These are phyloP conservation scores for Falco cherrug DNA, from an alignment of 2,797 vertebrate genomes.

Conservation along the genomic window DNA sequence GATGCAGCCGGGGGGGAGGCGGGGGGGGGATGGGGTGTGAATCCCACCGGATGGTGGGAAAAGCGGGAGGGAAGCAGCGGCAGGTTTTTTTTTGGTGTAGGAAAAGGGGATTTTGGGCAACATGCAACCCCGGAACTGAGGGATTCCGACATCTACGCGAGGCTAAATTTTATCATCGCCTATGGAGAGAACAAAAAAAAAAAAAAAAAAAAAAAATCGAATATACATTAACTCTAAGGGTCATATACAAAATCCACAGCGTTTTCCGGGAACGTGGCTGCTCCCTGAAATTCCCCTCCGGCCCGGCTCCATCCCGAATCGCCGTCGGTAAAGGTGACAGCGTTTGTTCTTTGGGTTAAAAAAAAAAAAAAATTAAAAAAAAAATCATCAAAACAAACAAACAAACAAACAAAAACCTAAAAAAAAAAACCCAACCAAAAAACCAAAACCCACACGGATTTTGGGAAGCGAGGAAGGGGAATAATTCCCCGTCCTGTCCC, in stretches of 20 bases:
- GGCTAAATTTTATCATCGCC: background rate
- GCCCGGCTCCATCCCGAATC: background rate
- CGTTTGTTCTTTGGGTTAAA: background rate
- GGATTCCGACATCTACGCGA: slow-evolving; percentile 34
- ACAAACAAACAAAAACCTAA: no score
- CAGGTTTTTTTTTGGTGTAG: background rate
- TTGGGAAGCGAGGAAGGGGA: background rate
- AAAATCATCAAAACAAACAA: no score
- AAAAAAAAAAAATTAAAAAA: background rate
- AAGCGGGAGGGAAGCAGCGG: background rate
- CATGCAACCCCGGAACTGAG: slow-evolving; percentile 41
- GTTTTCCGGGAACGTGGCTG: background rate
- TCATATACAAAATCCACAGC: slow-evolving; percentile 7
- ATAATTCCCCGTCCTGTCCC: background rate
- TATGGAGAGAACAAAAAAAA: background rate
- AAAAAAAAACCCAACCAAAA: no score
- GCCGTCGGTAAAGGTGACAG: background rate
- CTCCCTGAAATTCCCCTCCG: background rate
- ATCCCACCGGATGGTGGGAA: background rate
- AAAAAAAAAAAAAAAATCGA: background rate
- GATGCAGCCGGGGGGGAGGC: background rate
- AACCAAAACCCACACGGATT: background rate
- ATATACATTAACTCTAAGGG: background rate
- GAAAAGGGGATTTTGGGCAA: background rate
- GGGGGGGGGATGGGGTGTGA: background rate